Percentiles rank a stretch among this genome's conserved stretches.
These are phyloP conservation scores for Drosophila tripunctata DNA, from an alignment of 2,888 invertebrate species.

Conservation along the genomic window DNA sequence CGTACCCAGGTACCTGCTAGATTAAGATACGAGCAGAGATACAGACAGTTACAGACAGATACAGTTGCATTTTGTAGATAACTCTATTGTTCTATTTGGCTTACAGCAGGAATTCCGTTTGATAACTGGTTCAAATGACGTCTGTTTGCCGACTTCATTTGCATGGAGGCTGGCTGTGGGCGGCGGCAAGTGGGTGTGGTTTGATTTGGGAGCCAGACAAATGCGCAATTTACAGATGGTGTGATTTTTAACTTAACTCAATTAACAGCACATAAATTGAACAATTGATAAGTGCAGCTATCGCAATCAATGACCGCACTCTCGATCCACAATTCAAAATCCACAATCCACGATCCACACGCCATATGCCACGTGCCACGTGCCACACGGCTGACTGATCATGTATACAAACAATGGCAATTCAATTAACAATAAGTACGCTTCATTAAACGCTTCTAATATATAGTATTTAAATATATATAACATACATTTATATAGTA, in stretches of 20 bases:
- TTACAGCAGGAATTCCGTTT: constrained; percentile 9
- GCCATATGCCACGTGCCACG: constrained; percentile 2
- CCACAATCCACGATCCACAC: not conserved
- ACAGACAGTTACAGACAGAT: constrained; percentile 1
- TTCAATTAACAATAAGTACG: constrained; percentile 56
- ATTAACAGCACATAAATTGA: constrained; percentile 35
- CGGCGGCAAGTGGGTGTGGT: constrained; percentile 3
- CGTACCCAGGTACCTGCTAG: constrained; percentile 35
- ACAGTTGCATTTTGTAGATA: not conserved
- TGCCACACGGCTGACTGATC: constrained; percentile 28
- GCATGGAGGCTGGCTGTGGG: not conserved
- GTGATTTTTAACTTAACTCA: constrained; percentile 28
- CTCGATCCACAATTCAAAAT: not conserved
- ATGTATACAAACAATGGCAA: constrained; percentile 15
- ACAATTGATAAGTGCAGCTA: constrained; percentile 21
- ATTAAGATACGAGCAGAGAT: constrained; percentile 22
- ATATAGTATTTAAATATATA: constrained; percentile 5
- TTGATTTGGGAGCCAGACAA: constrained; percentile 14
- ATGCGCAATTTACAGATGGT: constrained; percentile 27
- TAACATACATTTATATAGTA: not conserved
- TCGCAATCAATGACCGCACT: constrained; percentile 32
- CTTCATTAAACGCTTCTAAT: constrained; percentile 40
- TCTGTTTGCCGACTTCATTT: not conserved
- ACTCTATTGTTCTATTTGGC: not conserved
- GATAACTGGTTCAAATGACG: constrained; percentile 13